Percentiles rank a stretch among this genome's conserved stretches.
Evolutionary conservation across 2,113 vertebrate genomes (phyloP).

Genomic region (Leptodactylus fuscus): DNA sequence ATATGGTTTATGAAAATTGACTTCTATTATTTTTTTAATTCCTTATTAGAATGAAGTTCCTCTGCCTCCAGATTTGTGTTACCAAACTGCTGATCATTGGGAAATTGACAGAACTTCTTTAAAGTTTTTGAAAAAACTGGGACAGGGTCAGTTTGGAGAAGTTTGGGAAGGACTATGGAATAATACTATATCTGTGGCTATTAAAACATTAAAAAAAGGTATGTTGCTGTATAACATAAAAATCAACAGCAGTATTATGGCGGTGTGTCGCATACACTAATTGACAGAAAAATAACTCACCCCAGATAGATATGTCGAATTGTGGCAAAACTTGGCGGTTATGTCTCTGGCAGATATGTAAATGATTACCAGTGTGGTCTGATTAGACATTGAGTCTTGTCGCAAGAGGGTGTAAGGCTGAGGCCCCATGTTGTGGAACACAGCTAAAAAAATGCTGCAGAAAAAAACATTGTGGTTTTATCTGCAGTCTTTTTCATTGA

Average conservation of each 20-base stretch:
- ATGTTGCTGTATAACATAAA: constrained; percentile 47
- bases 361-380: too few species aligned
- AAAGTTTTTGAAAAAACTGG: constrained; percentile 81
- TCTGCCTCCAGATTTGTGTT: constrained; percentile 82
- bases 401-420: too few species aligned
- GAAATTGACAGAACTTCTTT: constrained; percentile 90
- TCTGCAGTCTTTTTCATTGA: too few species aligned
- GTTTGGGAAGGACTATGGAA: constrained; percentile 95
- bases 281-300: too few species aligned
- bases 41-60: constrained; percentile 72
- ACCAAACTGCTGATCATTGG: constrained; percentile 94
- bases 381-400: too few species aligned
- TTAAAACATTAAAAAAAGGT: constrained; percentile 96
- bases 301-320: too few species aligned
- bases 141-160: constrained; percentile 94
- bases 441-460: too few species aligned
- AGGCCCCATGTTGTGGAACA: too few species aligned
- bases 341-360: too few species aligned
- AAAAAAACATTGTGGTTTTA: too few species aligned
- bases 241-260: neutral
- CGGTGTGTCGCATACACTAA: neutral
- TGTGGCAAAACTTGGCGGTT: too few species aligned
- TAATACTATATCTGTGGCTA: constrained; percentile 85
- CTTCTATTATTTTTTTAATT: constrained; percentile 29
- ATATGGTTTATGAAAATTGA: neutral